Evolutionary conservation across 1,140 invertebrate genomes (phyloP).

Genomic region (Platorchestia sp.): DNA sequence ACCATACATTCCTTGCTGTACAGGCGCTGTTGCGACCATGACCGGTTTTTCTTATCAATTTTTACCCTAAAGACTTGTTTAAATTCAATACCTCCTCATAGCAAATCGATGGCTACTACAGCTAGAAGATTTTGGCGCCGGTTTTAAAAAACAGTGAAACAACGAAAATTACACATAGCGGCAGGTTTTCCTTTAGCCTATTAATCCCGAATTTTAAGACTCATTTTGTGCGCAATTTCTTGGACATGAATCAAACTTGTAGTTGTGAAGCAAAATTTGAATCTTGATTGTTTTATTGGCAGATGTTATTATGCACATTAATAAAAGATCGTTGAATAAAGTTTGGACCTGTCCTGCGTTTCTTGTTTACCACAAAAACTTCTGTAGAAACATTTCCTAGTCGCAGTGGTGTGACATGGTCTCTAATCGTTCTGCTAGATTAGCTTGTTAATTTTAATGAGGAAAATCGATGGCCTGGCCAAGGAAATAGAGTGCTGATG

Average conservation of each 20-base stretch:
- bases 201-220: neutral
- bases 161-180: neutral
- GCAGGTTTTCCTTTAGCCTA: neutral
- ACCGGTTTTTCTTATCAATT: conserved; percentile 6
- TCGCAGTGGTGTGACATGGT: conserved; percentile 4
- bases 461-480: neutral
- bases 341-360: conserved; percentile 38
- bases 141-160: neutral
- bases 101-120: neutral
- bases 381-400: neutral
- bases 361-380: conserved; percentile 34
- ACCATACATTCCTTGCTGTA: conserved; percentile 50
- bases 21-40: conserved; percentile 31
- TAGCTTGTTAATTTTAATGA: conserved; percentile 26
- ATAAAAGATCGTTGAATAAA: conserved; percentile 41
- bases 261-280: neutral
- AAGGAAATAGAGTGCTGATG: neutral
- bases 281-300: conserved; percentile 41
- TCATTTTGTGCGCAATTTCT: neutral
- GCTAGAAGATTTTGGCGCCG: neutral
- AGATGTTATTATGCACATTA: conserved; percentile 15
- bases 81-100: neutral
- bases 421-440: conserved; percentile 44
- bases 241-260: neutral
- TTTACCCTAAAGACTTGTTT: neutral